Conservation (phyloP, 2,113 vertebrate species). For the Setophaga coronata region DNA sequence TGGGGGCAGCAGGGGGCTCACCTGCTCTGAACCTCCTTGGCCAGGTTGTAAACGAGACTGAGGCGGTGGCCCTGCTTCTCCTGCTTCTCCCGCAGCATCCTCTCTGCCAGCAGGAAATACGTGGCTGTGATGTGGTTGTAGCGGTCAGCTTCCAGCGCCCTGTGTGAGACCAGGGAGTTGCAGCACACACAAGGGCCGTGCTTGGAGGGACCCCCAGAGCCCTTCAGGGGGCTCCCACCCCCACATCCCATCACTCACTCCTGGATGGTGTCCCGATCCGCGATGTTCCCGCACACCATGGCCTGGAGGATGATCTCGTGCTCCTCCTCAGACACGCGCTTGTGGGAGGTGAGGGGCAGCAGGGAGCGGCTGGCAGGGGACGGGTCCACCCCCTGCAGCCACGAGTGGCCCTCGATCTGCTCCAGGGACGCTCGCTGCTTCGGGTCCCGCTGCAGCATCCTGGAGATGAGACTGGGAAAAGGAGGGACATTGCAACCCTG, state of each 20-base stretch:
- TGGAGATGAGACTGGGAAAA: constrained; percentile 80
- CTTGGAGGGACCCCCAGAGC: not conserved
- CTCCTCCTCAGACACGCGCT: constrained; percentile 72
- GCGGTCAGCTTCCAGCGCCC: constrained; percentile 75
- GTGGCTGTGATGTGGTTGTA: constrained; percentile 83
- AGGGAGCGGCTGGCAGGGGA: constrained; percentile 69
- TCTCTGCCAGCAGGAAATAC: constrained; percentile 77
- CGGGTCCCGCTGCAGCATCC: constrained; percentile 87
- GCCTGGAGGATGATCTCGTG: constrained; percentile 77
- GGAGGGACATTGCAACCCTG: accelerated
- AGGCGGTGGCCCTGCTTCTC: constrained; percentile 60
- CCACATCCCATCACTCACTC: constrained; percentile 38
- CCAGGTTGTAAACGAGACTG: constrained; percentile 45
- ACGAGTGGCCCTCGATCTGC: constrained; percentile 81
- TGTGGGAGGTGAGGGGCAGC: constrained; percentile 75
- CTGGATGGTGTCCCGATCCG: constrained; percentile 73
- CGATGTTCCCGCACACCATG: constrained; percentile 76
- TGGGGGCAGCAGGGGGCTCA: not conserved
- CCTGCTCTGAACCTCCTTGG: constrained; percentile 60
- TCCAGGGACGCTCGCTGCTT: constrained; percentile 77
- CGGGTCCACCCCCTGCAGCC: constrained; percentile 84
- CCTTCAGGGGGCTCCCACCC: accelerated
- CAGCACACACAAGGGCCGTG: accelerated
- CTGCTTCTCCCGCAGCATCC: constrained; percentile 77
- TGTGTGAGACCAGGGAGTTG: not conserved